Percentiles rank a stretch among this genome's conserved stretches.
Evolutionary conservation across 2,113 vertebrate species (phyloP).

Genomic region (Fulmarus glacialis): DNA sequence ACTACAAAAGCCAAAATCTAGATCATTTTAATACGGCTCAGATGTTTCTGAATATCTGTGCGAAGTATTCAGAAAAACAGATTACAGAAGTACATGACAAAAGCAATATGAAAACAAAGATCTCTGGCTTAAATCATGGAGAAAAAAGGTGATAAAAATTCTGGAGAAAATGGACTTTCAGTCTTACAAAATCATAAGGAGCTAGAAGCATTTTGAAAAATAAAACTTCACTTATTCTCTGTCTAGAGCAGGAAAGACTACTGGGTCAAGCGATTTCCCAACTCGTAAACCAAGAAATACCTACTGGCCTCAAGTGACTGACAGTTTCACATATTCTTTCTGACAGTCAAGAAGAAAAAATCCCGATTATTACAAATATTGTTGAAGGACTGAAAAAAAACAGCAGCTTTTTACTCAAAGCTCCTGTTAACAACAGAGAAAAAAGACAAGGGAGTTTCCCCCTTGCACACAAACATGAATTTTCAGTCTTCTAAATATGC

Average conservation of each 20-base stretch:
- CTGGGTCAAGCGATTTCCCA: neutral
- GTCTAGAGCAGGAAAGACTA: neutral
- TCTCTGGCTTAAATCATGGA: neutral
- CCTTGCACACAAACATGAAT: neutral
- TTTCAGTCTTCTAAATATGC: neutral
- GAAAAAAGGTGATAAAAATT: neutral
- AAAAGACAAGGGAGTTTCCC: neutral
- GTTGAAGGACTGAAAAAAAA: neutral
- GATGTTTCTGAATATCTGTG: neutral
- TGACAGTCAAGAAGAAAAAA: neutral
- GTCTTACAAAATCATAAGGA: neutral
- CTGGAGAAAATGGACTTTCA: neutral
- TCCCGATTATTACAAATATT: neutral
- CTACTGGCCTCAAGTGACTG: neutral
- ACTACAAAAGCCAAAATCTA: conserved; percentile 11
- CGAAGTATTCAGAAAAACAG: neutral
- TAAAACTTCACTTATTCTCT: neutral
- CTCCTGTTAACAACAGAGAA: neutral
- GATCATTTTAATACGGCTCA: neutral
- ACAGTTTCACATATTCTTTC: neutral
- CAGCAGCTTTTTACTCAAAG: neutral
- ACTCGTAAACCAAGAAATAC: neutral
- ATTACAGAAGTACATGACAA: neutral
- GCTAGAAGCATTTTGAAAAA: neutral
- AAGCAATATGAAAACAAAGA: neutral